These are phyloP conservation scores for Drosophila saltans DNA, from an alignment of 1,140 invertebrate species.

Conservation along the genomic window DNA sequence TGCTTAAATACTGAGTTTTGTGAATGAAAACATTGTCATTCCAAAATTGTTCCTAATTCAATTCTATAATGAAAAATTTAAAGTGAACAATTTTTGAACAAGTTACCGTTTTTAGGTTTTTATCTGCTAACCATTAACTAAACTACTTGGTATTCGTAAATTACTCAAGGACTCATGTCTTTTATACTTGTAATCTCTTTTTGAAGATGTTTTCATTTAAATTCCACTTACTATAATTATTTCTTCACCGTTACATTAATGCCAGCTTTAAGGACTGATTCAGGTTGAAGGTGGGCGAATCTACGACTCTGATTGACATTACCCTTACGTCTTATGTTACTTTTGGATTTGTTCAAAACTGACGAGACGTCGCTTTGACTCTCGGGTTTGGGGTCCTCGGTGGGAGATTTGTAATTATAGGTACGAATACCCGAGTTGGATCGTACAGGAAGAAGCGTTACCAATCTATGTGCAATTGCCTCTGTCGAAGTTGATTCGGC, in stretches of 20 bases:
- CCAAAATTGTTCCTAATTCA: constrained; percentile 66
- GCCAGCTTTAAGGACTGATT: constrained; percentile 72
- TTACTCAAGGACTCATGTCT: constrained; percentile 30
- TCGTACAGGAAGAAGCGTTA: constrained; percentile 76
- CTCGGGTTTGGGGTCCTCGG: constrained; percentile 37
- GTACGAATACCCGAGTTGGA: constrained; percentile 82
- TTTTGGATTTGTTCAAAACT: constrained; percentile 20
- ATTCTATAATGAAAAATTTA: background rate
- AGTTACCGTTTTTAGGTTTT: constrained; percentile 50
- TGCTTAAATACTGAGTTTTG: constrained; percentile 59
- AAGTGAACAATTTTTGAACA: constrained; percentile 71
- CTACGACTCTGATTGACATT: constrained; percentile 67
- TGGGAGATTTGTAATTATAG: constrained; percentile 53
- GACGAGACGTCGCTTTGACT: background rate
- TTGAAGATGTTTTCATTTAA: constrained; percentile 22
- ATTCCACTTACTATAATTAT: constrained; percentile 26
- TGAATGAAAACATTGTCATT: constrained; percentile 53
- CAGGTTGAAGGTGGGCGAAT: constrained; percentile 64
- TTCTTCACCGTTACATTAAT: constrained; percentile 75
- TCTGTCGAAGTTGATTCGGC: constrained; percentile 61
- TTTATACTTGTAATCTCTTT: constrained; percentile 50
- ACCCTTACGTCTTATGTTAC: constrained; percentile 54
- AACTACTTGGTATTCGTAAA: constrained; percentile 6
- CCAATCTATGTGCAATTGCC: constrained; percentile 63
- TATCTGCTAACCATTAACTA: constrained; percentile 29